These are phyloP conservation scores for Pelmatolapia mariae DNA, from an alignment of 2,113 vertebrate genomes.

Conservation along the genomic window DNA sequence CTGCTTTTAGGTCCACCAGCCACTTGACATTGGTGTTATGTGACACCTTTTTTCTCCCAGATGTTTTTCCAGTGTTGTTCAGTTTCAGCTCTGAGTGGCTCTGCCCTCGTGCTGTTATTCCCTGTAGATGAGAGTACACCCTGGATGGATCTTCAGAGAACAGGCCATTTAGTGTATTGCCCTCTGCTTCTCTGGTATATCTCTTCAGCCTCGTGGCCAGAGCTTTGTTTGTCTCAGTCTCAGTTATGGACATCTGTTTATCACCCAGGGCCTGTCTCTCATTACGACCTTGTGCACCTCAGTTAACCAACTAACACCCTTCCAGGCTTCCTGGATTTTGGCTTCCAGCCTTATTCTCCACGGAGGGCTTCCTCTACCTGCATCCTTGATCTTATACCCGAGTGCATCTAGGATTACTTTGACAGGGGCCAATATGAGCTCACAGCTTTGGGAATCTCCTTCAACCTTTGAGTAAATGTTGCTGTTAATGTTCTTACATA, in stretches of 20 bases:
- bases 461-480: background rate
- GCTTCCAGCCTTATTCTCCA: background rate
- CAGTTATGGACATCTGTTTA: background rate
- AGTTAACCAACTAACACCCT: background rate
- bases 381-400: background rate
- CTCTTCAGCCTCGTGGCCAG: background rate
- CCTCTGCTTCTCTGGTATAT: background rate
- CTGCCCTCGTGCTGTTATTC: background rate
- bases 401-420: background rate
- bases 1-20: background rate
- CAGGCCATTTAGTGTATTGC: background rate
- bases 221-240: background rate
- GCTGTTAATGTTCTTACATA: background rate
- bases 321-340: background rate
- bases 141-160: background rate
- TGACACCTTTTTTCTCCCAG: background rate
- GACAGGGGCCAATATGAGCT: background rate
- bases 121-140: fast-evolving
- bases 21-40: background rate
- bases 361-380: background rate
- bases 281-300: background rate
- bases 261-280: background rate
- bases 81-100: background rate
- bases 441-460: background rate
- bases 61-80: background rate